Evolutionary conservation across 2,797 vertebrate species (phyloP).

Genomic region (Danio aesculapii): DNA sequence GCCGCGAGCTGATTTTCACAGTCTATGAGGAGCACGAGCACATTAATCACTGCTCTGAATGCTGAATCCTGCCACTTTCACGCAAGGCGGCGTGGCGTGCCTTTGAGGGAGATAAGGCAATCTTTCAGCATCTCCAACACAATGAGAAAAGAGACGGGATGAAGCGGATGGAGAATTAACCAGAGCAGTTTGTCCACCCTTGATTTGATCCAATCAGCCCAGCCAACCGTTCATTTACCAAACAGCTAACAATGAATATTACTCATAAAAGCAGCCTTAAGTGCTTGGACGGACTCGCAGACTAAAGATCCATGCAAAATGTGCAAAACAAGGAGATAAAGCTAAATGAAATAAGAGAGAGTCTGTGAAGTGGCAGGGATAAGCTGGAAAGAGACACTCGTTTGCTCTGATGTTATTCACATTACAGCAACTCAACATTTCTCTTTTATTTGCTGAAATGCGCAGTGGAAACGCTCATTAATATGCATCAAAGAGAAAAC

Average conservation of each 20-base stretch:
- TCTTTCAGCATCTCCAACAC: constrained; percentile 51
- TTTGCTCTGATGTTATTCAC: constrained; percentile 20
- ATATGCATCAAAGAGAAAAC: constrained; percentile 15
- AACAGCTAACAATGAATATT: constrained; percentile 34
- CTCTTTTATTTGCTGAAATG: neutral
- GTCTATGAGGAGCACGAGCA: constrained; percentile 50
- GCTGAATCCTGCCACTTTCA: constrained; percentile 55
- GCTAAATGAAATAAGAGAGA: neutral
- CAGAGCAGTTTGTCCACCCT: constrained; percentile 51
- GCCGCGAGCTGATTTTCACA: constrained; percentile 50
- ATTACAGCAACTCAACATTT: constrained; percentile 7
- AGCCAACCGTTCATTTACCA: constrained; percentile 24
- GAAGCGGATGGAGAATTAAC: constrained; percentile 54
- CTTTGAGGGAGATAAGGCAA: constrained; percentile 53
- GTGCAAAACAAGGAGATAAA: constrained; percentile 10
- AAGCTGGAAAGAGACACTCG: neutral
- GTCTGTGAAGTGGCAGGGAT: constrained; percentile 3
- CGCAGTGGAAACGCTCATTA: neutral
- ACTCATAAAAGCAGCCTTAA: constrained; percentile 30
- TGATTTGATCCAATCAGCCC: constrained; percentile 45
- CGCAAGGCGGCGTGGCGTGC: constrained; percentile 43
- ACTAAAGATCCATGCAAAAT: neutral
- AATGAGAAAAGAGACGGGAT: constrained; percentile 61
- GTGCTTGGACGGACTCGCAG: neutral
- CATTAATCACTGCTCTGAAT: constrained; percentile 53